Percentiles rank a stretch among this genome's conserved stretches.
phyloP scores from a whole-genome alignment of 2,888 invertebrate genomes.

The Drosophila recens region DNA sequence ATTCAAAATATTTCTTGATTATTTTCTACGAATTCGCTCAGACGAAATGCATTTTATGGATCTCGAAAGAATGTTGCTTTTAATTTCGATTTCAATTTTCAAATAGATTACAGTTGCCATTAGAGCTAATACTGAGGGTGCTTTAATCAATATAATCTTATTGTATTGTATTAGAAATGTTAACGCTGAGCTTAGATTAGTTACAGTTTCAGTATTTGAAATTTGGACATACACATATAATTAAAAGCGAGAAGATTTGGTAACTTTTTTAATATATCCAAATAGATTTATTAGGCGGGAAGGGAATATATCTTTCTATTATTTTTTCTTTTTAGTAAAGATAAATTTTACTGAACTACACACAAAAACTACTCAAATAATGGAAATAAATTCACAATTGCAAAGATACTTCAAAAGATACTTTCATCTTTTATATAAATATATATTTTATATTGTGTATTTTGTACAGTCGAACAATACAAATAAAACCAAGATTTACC shows the following conservation, averaged over 20 bases:
- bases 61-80: conserved; percentile 49
- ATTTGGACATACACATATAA: background rate
- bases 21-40: conserved; percentile 62
- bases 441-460: no score
- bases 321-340: no score
- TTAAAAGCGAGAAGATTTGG: background rate
- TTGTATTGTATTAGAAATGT: background rate
- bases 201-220: background rate
- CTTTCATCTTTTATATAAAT: no score
- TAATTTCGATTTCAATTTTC: conserved; percentile 24
- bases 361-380: no score
- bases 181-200: background rate
- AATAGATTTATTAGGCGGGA: background rate
- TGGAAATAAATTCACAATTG: background rate
- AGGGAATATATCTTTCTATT: background rate
- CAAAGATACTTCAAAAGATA: background rate
- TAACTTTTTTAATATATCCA: background rate
- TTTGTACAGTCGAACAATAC: background rate
- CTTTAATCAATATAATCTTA: background rate
- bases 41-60: conserved; percentile 64
- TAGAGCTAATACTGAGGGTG: conserved; percentile 13
- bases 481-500: background rate
- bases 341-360: no score
- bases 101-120: conserved; percentile 3
- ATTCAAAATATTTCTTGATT: conserved; percentile 81